Evolutionary conservation across 2,797 vertebrate genomes (phyloP).

Genomic region (Xiphorhynchus erythropygius): DNA sequence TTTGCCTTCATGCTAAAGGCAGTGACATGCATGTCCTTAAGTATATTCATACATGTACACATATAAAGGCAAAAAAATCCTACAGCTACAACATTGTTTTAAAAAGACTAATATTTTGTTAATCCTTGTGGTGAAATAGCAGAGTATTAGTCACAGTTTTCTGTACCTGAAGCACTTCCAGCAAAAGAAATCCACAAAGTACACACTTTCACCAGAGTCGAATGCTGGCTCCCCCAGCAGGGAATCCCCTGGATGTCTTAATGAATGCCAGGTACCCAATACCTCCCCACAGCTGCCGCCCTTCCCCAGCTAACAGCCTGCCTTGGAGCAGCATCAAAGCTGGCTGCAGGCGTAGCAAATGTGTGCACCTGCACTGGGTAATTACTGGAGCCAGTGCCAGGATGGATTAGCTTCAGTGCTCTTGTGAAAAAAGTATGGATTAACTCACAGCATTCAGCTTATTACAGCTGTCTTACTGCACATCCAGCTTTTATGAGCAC

Average conservation of each 20-base stretch:
- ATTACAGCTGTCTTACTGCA: slow-evolving; percentile 25
- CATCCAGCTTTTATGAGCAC: slow-evolving; percentile 1
- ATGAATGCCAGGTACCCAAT: slow-evolving; percentile 39
- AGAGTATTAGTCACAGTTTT: slow-evolving; percentile 9
- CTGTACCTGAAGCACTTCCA: not conserved
- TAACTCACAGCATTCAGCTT: slow-evolving; percentile 28
- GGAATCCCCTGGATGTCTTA: not conserved
- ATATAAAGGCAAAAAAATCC: not conserved
- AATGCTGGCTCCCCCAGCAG: not conserved
- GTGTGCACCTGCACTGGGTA: slow-evolving; percentile 52
- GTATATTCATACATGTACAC: not conserved
- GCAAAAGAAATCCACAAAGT: not conserved
- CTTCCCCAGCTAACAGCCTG: slow-evolving; percentile 13
- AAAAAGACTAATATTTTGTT: not conserved
- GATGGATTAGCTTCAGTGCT: slow-evolving; percentile 41
- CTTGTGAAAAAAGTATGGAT: slow-evolving; percentile 39
- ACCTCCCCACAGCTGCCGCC: slow-evolving; percentile 3
- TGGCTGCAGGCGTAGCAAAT: not conserved
- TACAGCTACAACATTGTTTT: not conserved
- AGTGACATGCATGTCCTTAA: not conserved
- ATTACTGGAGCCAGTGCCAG: slow-evolving; percentile 34
- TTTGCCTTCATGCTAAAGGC: not conserved
- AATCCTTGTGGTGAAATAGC: not conserved
- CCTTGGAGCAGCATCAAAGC: slow-evolving; percentile 59
- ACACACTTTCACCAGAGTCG: not conserved